Evolutionary conservation across 1,140 invertebrate genomes (phyloP), one percentile per base, ranked within the genome.

Genomic region (Megalopta genalis): DNA sequence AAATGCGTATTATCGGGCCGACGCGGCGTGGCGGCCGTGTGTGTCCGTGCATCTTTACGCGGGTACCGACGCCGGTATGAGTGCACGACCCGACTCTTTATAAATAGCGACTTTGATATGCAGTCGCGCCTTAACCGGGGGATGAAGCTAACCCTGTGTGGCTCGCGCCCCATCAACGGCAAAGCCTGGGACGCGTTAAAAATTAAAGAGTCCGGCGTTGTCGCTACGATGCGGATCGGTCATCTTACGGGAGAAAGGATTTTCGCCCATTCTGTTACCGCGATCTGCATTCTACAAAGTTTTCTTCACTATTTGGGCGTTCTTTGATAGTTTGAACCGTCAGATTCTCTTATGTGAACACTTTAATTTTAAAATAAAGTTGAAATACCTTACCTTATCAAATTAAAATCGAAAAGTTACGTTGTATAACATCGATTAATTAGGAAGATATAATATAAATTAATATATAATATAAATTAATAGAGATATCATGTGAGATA

Each of bases 61-160:
- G 70, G 18, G 37, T 27, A 12, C 49, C 16, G 8, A 14, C 37
- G 23, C 39, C 14, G 42, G 77, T 78, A 68, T 75, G 70, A 25
- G 52, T 23, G 82, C 37, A 64, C 66, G 60, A 12, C 64, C 79
- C 81, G 74, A 84, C 83, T 90, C 88, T 90, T 91, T 91, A 91
- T 91, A 91, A 92, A 92, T 91, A 91, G 88, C 86, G 90, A 90
- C 90, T 91, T 91, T 92, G 91, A 92, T 91, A 91, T 90, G 87
- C 89, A 89, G 86, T 90, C 87, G 84, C 80, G 83, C 87, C 88
- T 86, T 87, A 60, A 77, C 76, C 74, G 84, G 88, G 87, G 86
- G 49, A 84, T 85, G 80, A 77, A 85, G 74, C 80, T 37, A 64
- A 77, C 88, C 86, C 86, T 86, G 54, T 63, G 71, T 76, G 57